Evolutionary conservation across 2,888 invertebrate species (phyloP), one percentile per base, ranked within the genome.

Genomic region (Sympetrum striolatum): DNA sequence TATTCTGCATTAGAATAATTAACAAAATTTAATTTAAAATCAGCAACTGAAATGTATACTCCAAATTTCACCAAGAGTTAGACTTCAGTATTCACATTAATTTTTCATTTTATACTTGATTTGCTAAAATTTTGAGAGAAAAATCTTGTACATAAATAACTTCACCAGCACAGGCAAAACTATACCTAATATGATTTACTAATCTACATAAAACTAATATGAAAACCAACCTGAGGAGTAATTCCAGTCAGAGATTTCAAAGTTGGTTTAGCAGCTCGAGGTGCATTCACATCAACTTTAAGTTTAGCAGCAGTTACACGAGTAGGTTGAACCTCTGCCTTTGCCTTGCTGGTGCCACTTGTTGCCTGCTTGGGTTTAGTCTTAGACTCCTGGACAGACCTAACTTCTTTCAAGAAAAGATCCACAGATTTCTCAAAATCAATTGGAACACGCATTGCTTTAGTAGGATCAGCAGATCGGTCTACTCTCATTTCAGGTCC

Each of bases 371-470:
- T 6, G 37, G n/a, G n/a, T 39, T 60, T 58, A 8, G 35, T 60
- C 58, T 58, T 60, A 6, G 92, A 92, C 90, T 94, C 94, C 14
- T 93, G 93, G 90, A 93, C 93, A 48, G 93, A 93, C 39, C 94
- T 91, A 31, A 92, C 93, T 44, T 93, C 93, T 39, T 93, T 93
- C 79, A 94, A 91, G 91, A 94, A 94, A 90, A 93, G 92, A 31
- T 93, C 93, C 4, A 94, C 92, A 31, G 93, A 93, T 90, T 92
- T 93, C 79, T 94, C 94, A 91, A 94, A 94, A n/a, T 94, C 94
- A 3, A 92, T 91, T 3, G 92, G 37, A 64, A 86, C 14, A n/a
- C 37, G 37, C 12, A 22, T 37, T 15, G 12, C 10, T 8, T 58
- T 8, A 39, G n/a, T 35, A n/a, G 58, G 31, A n/a, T n/a, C 39